These are phyloP conservation scores for Phalacrocorax carbo DNA, from an alignment of 2,113 vertebrate species.

Conservation along the genomic window DNA sequence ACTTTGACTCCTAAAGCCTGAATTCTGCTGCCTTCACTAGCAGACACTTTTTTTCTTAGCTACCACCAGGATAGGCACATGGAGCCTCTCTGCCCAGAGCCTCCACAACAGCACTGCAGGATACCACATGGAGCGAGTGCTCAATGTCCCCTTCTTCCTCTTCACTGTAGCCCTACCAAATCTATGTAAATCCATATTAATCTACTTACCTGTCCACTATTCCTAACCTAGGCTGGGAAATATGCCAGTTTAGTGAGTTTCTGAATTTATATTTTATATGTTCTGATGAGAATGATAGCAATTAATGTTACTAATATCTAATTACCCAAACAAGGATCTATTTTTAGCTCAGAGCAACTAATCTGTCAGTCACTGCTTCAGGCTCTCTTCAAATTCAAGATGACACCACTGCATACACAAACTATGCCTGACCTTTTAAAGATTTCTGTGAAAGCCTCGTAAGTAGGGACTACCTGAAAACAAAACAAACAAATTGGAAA, in stretches of 20 bases:
- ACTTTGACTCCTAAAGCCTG: neutral
- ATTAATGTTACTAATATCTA: neutral
- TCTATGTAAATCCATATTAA: neutral
- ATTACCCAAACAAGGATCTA: neutral
- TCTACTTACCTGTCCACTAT: neutral
- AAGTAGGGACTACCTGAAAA: neutral
- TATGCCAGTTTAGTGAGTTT: rapidly evolving
- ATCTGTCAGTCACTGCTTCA: neutral
- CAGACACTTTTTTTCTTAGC: neutral
- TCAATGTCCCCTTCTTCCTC: neutral
- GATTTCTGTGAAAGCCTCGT: neutral
- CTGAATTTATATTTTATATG: neutral
- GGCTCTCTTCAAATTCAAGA: neutral
- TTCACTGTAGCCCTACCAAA: neutral
- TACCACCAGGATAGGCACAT: rapidly evolving
- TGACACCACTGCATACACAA: neutral
- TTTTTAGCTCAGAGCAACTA: neutral
- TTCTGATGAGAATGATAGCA: neutral
- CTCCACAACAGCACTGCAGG: neutral
- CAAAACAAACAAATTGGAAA: neutral
- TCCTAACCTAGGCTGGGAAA: neutral
- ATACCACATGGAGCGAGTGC: neutral
- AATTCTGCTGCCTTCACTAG: neutral
- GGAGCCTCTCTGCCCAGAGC: neutral
- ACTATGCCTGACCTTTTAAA: neutral